A percentile compares a stretch with the other conserved stretches of the same genome.
Evolutionary conservation across 2,113 vertebrate genomes (phyloP).

Genomic region (Rattus norvegicus): DNA sequence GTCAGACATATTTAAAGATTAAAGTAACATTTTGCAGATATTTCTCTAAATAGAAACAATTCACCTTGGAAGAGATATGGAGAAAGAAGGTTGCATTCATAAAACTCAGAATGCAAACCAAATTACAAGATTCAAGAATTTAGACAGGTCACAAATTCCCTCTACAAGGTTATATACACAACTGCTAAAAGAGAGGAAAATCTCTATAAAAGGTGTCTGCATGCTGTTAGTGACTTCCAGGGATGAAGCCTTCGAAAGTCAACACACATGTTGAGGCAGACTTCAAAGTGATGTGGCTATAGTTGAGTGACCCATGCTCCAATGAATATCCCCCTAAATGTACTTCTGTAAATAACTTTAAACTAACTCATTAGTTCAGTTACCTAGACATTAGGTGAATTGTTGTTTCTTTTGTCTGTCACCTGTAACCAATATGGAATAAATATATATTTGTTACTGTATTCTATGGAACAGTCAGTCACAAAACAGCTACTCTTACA

Average conservation of each 20-base stretch:
- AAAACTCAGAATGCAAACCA: not conserved
- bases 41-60: not conserved
- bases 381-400: not conserved
- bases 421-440: not conserved
- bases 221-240: not conserved
- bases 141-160: not conserved
- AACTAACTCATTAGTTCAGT: not conserved
- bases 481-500: not conserved
- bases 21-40: not conserved
- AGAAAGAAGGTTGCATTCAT: not conserved
- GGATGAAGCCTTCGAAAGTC: not conserved
- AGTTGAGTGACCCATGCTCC: not conserved
- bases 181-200: not conserved
- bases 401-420: not conserved
- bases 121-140: not conserved
- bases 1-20: slow-evolving; percentile 41
- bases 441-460: not conserved
- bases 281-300: not conserved
- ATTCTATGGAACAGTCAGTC: not conserved
- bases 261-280: not conserved
- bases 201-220: not conserved
- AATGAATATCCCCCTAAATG: not conserved
- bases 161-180: not conserved
- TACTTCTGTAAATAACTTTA: not conserved
- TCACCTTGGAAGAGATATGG: not conserved